A percentile compares a stretch with the other conserved stretches of the same genome.
These are phyloP conservation scores for Columba janthina DNA, from an alignment of 2,113 vertebrate species.

Conservation along the genomic window DNA sequence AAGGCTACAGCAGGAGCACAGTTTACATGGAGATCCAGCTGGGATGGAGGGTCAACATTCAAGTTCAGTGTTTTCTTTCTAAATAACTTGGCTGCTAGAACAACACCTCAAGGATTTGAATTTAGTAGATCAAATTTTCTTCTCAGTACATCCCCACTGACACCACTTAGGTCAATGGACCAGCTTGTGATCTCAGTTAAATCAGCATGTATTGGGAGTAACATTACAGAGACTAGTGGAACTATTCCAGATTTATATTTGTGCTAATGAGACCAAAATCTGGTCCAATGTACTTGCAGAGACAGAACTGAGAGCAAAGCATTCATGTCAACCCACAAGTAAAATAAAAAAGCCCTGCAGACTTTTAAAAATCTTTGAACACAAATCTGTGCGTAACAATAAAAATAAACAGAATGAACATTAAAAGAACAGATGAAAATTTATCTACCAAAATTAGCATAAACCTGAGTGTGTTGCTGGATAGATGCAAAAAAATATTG, in stretches of 20 bases:
- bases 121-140: conserved; percentile 69
- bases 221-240: conserved; percentile 51
- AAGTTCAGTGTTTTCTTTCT: conserved; percentile 67
- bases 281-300: conserved; percentile 10
- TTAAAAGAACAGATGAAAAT: background rate
- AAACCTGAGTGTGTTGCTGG: background rate
- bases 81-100: conserved; percentile 64
- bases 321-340: background rate
- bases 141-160: conserved; percentile 59
- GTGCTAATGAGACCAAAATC: conserved; percentile 56
- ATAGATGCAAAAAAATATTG: background rate
- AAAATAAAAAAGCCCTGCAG: background rate
- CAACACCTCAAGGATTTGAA: conserved; percentile 68
- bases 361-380: background rate
- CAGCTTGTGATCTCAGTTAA: conserved; percentile 66
- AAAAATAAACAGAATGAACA: background rate
- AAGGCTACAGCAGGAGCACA: conserved; percentile 65
- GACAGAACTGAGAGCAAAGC: background rate
- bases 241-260: conserved; percentile 57
- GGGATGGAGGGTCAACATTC: conserved; percentile 64
- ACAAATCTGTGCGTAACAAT: background rate
- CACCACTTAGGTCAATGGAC: conserved; percentile 67
- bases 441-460: background rate
- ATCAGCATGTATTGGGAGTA: conserved; percentile 57
- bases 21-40: conserved; percentile 64